Evolutionary conservation across 1,140 invertebrate genomes (phyloP), one percentile per base, ranked within the genome.

Genomic region (Periplaneta americana): DNA sequence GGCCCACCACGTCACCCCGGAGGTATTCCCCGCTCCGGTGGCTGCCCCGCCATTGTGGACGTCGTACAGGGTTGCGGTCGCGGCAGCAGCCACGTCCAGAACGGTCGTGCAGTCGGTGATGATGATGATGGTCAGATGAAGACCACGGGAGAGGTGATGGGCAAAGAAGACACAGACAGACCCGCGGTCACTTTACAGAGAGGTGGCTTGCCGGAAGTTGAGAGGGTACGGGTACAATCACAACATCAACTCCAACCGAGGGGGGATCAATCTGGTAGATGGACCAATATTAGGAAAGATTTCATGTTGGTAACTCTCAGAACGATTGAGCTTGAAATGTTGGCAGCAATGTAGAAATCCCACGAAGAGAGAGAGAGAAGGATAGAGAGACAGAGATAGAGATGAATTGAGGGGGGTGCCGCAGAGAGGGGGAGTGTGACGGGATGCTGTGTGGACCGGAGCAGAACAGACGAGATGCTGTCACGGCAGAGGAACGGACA

Each of bases 1-100:
- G 86, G 89, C 90, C 92, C 94, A 94, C 93, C 93, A 94, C 89
- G 92, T 92, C 90, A 94, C 92, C 92, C 93, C 93, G 93, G 93
- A 90, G 91, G 91, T 83, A 82, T 82, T 83, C 37, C 36, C 79
- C 39, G 33, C 79, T 48, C 36, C 35, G 37, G 79, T 33, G 84
- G 93, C 92, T 93, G 93, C 91, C 89, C 87, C 89, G 86, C 87
- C 91, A 91, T 93, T 92, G 86, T 93, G 92, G 88, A 92, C 91
- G 90, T 94, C 93, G 93, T 94, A 36, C 76, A 78, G 34, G 33
- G 76, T 36, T 34, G 76, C 34, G 34, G 76, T 34, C 22, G 76
- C 76, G 34, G 76, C 76, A 31, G 76, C 34, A n/a, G 76, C 76
- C 76, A 78, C 76, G 76, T 78, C 76, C 76, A 78, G 76, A 36